Base-by-base conservation (phyloP, 2,797 vertebrate species). In the Enoplosus armatus region DNA sequence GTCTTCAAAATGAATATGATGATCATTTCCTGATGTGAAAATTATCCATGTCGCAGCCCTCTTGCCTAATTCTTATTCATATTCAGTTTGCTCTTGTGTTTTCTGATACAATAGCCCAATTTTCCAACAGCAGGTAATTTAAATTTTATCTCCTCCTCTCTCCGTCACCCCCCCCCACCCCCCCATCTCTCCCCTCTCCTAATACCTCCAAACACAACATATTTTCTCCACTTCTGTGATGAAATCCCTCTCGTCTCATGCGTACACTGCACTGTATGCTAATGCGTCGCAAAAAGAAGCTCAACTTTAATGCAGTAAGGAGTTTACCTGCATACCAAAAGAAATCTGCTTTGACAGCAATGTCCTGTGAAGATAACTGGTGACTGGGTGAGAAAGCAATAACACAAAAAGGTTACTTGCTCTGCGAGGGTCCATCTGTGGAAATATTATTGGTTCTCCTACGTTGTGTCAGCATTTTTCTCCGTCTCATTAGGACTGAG, bases 301-400 rank as follows among this genome's bases (percentile, higher is more conserved):
- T 74, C 60, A 73, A 62, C 77, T 85, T 78, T 90, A 90, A 89
- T 87, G 77, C 70, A n/a, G 80, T 0, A 67, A 83, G 75, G 79
- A 70, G 64, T 62, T 87, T 26, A 80, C 65, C 85, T 83, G 86
- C 90, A 89, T 78, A 88, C 77, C 80, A 53, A 80, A 22, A 79
- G 60, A 83, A 93, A 90, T 86, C 27, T 88, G 87, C 90, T 89
- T 87, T 91, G 89, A 89, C 90, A 89, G 90, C 90, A 92, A 55
- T 53, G 92, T 86, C 75, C 76, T 84, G 85, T 72, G 85, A 83
- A 79, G 89, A 82, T 67, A 83, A 72, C 80, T 71, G 82, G 79
- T 55, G 85, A 89, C 86, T 76, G 77, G 77, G 68, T 77, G 84
- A 83, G 86, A 88, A 90, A 41, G 85, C 89, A 92, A 92, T 91